Conservation (phyloP, 1,140 invertebrate species). For the Panagrolaimus sp. region DNA sequence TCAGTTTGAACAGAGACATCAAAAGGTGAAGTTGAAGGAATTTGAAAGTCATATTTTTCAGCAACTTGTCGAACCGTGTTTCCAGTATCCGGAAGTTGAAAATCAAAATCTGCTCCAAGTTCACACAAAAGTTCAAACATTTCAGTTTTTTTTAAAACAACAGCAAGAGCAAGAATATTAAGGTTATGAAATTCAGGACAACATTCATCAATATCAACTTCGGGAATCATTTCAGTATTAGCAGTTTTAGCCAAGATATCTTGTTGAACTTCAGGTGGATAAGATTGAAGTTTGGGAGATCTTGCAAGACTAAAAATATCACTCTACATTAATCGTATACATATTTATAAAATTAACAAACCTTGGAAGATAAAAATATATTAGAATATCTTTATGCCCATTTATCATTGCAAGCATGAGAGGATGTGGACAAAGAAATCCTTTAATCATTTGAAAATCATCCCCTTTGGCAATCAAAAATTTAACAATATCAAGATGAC, state of each 20-base stretch:
- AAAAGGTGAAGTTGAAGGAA: no score
- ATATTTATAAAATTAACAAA: not conserved
- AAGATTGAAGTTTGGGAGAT: no score
- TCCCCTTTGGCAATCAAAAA: not conserved
- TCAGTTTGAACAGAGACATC: no score
- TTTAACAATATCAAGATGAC: slow-evolving; percentile 5
- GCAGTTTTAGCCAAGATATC: no score
- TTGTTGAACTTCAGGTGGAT: no score
- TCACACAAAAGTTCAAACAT: not conserved
- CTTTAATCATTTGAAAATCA: not conserved
- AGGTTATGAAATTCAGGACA: slow-evolving; percentile 1
- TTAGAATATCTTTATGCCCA: not conserved
- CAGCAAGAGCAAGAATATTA: slow-evolving; percentile 4
- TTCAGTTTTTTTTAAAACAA: not conserved
- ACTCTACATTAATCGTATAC: no score
- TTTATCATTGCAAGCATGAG: not conserved
- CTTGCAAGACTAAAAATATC: no score
- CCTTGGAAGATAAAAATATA: slow-evolving; percentile 1
- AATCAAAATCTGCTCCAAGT: not conserved
- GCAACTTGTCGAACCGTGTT: no score
- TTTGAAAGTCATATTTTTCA: no score
- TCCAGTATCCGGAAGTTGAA: not conserved
- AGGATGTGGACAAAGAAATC: not conserved
- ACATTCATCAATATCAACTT: not conserved
- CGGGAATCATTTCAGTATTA: not conserved